phyloP scores from a whole-genome alignment of 2,888 invertebrate genomes.

The Agonopterix arenella region DNA sequence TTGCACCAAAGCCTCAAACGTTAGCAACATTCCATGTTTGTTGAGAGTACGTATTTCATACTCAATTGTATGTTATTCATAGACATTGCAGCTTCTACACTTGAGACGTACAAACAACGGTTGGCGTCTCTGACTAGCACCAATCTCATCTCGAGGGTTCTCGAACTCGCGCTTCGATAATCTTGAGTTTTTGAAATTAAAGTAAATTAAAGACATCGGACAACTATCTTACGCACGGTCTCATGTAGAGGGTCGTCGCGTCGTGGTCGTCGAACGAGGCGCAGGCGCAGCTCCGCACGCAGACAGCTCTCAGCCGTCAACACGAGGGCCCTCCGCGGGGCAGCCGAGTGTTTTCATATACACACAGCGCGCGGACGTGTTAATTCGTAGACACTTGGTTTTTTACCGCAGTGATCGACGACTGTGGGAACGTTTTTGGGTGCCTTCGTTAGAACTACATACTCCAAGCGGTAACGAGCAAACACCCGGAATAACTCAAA shows the following conservation, averaged over 20 bases:
- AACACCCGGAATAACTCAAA: conserved; percentile 62
- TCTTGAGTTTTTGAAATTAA: conserved; percentile 54
- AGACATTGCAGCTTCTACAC: conserved; percentile 23
- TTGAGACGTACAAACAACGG: conserved; percentile 40
- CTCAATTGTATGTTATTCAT: conserved; percentile 13
- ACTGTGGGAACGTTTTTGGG: conserved; percentile 73
- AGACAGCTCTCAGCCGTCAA: conserved; percentile 38
- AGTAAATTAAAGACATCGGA: conserved; percentile 62
- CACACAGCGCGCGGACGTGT: conserved; percentile 71
- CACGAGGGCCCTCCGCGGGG: conserved; percentile 62
- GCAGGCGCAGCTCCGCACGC: conserved; percentile 22
- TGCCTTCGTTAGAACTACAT: conserved; percentile 71
- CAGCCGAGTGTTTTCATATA: conserved; percentile 73
- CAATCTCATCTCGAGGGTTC: conserved; percentile 41
- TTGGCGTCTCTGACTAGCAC: conserved; percentile 39
- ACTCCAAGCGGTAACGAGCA: conserved; percentile 67
- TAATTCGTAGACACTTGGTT: conserved; percentile 74
- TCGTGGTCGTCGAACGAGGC: conserved; percentile 33
- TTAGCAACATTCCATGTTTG: conserved; percentile 3
- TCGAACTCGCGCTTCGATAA: conserved; percentile 27
- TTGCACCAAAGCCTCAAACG: conserved; percentile 9
- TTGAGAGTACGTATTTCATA: conserved; percentile 3
- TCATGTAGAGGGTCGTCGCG: conserved; percentile 16
- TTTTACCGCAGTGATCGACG: conserved; percentile 71
- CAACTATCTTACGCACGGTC: conserved; percentile 60